Evolutionary conservation across 2,888 invertebrate species (phyloP).

Genomic region (Caenorhabditis japonica): DNA sequence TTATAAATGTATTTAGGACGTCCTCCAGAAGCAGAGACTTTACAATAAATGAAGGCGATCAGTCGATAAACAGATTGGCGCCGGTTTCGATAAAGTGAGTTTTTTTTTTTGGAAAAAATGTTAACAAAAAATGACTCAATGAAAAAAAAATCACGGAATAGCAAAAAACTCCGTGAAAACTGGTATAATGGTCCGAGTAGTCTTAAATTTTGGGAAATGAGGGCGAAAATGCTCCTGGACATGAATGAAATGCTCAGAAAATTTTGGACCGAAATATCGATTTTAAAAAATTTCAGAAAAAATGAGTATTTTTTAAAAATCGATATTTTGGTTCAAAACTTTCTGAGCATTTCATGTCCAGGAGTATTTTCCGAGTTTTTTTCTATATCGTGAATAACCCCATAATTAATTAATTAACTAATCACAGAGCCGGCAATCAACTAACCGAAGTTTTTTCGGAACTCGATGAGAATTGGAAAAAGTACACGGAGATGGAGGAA

Average conservation of each 20-base stretch:
- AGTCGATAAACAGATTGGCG: constrained; percentile 8
- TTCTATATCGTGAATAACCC: too few relatives aligned
- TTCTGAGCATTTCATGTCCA: too few relatives aligned
- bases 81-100: constrained; percentile 24
- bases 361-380: too few relatives aligned
- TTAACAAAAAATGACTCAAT: background rate
- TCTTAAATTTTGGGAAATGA: too few relatives aligned
- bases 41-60: background rate
- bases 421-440: constrained; percentile 24
- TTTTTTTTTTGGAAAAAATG: background rate
- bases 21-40: background rate
- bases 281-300: too few relatives aligned
- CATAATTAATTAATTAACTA: background rate
- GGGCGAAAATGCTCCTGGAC: too few relatives aligned
- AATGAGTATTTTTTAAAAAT: too few relatives aligned
- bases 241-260: too few relatives aligned
- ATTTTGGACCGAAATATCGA: too few relatives aligned
- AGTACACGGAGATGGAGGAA: constrained; percentile 17
- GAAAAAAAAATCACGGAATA: too few relatives aligned
- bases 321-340: too few relatives aligned
- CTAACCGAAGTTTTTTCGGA: constrained; percentile 24
- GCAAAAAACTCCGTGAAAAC: background rate
- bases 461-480: constrained; percentile 31
- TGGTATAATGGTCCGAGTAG: too few relatives aligned
- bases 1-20: background rate